Conservation (phyloP, 2,113 vertebrate genomes). For the Orycteropus afer region DNA sequence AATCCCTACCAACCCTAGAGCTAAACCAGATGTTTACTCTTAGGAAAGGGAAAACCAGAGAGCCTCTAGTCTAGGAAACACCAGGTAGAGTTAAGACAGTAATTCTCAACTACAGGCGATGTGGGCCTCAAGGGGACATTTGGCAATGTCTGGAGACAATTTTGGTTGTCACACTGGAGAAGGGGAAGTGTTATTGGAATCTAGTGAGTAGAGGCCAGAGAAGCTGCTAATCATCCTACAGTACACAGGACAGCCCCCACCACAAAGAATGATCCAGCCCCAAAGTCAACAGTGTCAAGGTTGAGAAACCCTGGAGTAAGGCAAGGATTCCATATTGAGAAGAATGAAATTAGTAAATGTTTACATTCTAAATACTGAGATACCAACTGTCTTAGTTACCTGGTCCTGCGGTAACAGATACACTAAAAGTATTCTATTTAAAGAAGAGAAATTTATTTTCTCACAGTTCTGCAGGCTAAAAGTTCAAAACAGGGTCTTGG, state of each 20-base stretch:
- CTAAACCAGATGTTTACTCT: neutral
- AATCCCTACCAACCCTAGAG: constrained; percentile 12
- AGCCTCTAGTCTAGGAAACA: neutral
- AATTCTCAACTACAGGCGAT: neutral
- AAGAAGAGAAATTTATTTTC: no score
- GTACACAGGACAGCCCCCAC: neutral
- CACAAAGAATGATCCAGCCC: neutral
- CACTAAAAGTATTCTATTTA: no score
- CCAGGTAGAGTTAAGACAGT: neutral
- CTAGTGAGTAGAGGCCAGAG: neutral
- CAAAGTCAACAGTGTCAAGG: neutral
- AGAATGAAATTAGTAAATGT: neutral
- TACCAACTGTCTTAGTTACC: neutral
- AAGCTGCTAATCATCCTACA: neutral
- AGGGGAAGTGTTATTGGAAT: no score
- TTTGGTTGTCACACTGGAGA: neutral
- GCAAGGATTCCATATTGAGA: neutral
- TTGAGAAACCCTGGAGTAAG: neutral
- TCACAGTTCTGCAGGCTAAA: no score
- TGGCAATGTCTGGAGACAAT: neutral
- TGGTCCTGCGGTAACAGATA: neutral
- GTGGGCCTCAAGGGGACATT: neutral
- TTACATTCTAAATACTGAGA: neutral
- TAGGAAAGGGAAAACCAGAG: neutral
- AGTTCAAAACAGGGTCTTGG: no score